Evolutionary conservation across 2,797 vertebrate genomes (phyloP).

Genomic region (Valencia hispanica): DNA sequence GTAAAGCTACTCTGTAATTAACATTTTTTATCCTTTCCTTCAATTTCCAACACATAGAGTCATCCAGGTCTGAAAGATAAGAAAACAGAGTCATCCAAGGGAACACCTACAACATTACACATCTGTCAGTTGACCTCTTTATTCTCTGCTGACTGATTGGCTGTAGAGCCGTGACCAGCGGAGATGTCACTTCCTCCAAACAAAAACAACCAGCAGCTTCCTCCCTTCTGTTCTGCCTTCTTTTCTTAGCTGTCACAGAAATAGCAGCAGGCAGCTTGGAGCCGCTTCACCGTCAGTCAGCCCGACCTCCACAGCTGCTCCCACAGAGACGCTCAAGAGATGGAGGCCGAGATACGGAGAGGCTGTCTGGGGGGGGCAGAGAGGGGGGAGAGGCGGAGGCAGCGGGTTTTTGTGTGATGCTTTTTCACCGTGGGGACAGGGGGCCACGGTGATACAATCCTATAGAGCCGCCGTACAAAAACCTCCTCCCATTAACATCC

Average conservation of each 20-base stretch:
- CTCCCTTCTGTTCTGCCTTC: slow-evolving; percentile 25
- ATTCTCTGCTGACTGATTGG: slow-evolving; percentile 18
- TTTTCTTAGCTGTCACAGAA: slow-evolving; percentile 73
- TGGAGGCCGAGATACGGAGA: slow-evolving; percentile 69
- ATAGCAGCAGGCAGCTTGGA: slow-evolving; percentile 68
- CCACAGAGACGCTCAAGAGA: slow-evolving; percentile 36
- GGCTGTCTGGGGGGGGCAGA: slow-evolving; percentile 42
- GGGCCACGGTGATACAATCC: slow-evolving; percentile 86
- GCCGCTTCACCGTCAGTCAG: slow-evolving; percentile 10
- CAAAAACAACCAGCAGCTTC: slow-evolving; percentile 2
- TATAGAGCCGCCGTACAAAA: slow-evolving; percentile 87
- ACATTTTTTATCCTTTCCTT: background rate
- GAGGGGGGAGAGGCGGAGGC: slow-evolving; percentile 17
- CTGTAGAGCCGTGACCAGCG: slow-evolving; percentile 46
- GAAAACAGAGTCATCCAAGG: background rate
- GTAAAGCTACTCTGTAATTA: background rate
- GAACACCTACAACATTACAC: background rate
- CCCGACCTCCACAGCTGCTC: slow-evolving; percentile 48
- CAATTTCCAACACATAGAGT: background rate
- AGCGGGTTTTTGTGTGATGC: slow-evolving; percentile 85
- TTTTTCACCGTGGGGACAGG: slow-evolving; percentile 90
- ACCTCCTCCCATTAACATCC: slow-evolving; percentile 68
- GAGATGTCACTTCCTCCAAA: slow-evolving; percentile 46
- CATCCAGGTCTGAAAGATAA: background rate
- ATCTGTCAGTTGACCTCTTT: background rate